Evolutionary conservation across 1,140 invertebrate genomes (phyloP), one percentile per base, ranked within the genome.

Genomic region (Luehdorfia chinensis): DNA sequence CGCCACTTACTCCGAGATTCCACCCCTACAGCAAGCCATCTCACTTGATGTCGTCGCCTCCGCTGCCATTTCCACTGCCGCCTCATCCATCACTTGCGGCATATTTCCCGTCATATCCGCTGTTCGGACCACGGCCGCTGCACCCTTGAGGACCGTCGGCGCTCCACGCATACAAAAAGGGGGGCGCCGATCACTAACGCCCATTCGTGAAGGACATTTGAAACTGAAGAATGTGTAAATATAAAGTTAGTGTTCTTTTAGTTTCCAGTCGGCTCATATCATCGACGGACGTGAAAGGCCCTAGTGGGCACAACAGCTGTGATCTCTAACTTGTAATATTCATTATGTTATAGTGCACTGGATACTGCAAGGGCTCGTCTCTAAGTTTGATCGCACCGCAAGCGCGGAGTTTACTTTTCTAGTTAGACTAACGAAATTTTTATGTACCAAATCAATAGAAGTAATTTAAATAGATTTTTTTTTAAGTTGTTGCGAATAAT

Each of bases 11-110:
- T 2, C 84, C 85, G 2, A 88, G 95, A 19, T 97, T 96, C 79
- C 95, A 97, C 85, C 95, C 95, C 0, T 97, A 97, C 72, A 92
- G 91, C 18, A 94, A 94, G 83, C 92, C 93, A 1, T 90, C 92
- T 9, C 84, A 88, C 57, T 76, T 93, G 67, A 69, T 60, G 87
- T 89, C 51, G 76, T 92, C 44, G 75, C 90, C 47, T 63, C 92
- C 60, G 75, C 90, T 63, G 89, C 88, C 90, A 27, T 90, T 92
- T 55, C 91, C 92, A 12, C 77, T 92, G 41, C 87, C 89, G 4
- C 89, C 90, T 25, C 91, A 92, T 75, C 90, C 91, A 12, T 92
- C 89, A 28, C 87, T 92, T 58, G 91, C 90, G 1, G 91, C 92
- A 12, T 96, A 96, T 73, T 94, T 95, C 69, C 94, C 94, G 1